A percentile compares a stretch with the other conserved stretches of the same genome.
phyloP scores from a whole-genome alignment of 2,113 vertebrate genomes.

The Hyperopisus bebe region DNA sequence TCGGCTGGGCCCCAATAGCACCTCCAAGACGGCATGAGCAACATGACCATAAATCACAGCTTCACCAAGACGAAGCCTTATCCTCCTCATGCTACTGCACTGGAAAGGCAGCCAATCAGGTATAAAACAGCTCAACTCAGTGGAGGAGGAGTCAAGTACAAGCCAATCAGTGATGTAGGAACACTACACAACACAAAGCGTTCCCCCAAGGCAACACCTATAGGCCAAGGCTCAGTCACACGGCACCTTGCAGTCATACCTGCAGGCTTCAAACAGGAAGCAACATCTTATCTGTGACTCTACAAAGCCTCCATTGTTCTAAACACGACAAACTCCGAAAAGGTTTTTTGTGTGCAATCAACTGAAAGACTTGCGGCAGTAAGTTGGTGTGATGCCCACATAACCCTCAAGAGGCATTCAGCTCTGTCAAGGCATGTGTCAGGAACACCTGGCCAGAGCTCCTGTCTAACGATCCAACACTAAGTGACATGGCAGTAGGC shows the following conservation, averaged over 20 bases:
- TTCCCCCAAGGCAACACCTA: neutral
- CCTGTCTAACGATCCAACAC: neutral
- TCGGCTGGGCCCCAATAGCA: neutral
- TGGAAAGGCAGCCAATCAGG: neutral
- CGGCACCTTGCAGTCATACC: neutral
- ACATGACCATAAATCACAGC: neutral
- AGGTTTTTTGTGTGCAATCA: neutral
- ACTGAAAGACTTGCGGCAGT: neutral
- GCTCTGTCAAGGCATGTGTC: neutral
- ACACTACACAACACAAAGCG: neutral
- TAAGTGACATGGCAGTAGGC: neutral
- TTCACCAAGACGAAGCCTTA: neutral
- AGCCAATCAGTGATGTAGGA: neutral
- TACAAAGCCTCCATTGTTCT: neutral
- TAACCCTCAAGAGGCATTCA: neutral
- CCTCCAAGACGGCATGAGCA: neutral
- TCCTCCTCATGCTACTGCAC: neutral
- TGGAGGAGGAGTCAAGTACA: neutral
- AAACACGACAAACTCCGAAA: neutral
- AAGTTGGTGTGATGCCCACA: neutral
- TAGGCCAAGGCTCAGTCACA: neutral
- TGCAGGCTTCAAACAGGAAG: conserved; percentile 8
- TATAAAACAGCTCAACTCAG: neutral
- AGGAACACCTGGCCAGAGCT: neutral
- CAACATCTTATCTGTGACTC: neutral